Evolutionary conservation across 2,888 invertebrate species (phyloP).

Genomic region (Pyrgus malvae): DNA sequence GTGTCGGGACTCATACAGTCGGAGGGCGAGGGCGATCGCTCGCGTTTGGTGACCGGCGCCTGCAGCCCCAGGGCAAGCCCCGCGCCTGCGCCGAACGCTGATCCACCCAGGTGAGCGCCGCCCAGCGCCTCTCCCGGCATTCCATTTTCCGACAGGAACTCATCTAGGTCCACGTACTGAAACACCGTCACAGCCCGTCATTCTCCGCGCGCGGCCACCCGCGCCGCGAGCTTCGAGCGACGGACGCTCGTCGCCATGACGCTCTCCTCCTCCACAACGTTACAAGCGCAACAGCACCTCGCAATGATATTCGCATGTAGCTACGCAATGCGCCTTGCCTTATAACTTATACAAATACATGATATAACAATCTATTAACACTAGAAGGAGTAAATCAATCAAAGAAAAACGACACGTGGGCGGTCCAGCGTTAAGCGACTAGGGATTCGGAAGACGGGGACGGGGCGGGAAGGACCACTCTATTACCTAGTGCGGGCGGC

Average conservation of each 20-base stretch:
- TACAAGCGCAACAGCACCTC: conserved; percentile 9
- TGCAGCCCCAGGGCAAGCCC: conserved; percentile 83
- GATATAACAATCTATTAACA: not conserved
- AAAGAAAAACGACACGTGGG: conserved; percentile 4
- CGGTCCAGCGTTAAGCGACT: conserved; percentile 29
- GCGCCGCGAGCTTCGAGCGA: conserved; percentile 8
- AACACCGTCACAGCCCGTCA: conserved; percentile 47
- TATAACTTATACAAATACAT: not conserved
- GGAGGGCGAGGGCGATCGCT: conserved; percentile 92
- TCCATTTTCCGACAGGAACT: conserved; percentile 97
- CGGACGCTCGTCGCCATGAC: conserved; percentile 30
- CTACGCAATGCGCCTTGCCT: conserved; percentile 7
- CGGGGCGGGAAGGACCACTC: conserved; percentile 44
- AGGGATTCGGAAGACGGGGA: conserved; percentile 16
- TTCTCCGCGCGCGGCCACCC: conserved; percentile 36
- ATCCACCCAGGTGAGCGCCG: conserved; percentile 84
- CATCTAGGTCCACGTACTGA: conserved; percentile 98
- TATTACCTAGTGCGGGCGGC: conserved; percentile 68
- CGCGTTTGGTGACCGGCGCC: conserved; percentile 90
- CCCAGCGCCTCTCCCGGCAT: conserved; percentile 91
- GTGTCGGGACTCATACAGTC: conserved; percentile 95
- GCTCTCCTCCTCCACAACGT: conserved; percentile 3
- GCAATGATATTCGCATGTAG: conserved; percentile 19
- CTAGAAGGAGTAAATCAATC: conserved; percentile 8
- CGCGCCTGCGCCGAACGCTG: conserved; percentile 82